Conservation (phyloP, 2,797 vertebrate genomes). For the Gymnodraco acuticeps region DNA sequence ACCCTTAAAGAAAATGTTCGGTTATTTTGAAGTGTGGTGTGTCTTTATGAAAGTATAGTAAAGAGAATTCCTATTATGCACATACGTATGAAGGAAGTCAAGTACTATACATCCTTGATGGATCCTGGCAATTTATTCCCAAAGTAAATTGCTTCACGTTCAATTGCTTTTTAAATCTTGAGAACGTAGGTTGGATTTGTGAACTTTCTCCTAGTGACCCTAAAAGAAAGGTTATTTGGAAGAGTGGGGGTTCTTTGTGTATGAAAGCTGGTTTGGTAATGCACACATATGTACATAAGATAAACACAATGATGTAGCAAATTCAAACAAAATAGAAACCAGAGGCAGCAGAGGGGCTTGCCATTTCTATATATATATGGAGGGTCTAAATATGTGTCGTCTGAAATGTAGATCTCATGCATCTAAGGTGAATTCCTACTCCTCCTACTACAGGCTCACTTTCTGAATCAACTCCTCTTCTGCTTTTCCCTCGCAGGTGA, state of each 20-base stretch:
- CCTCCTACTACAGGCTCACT: too few species aligned
- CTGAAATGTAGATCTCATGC: too few species aligned
- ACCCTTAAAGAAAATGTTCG: too few species aligned
- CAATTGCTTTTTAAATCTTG: constrained; percentile 20
- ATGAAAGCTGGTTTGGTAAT: neutral
- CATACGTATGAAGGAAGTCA: neutral
- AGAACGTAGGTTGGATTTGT: constrained; percentile 7
- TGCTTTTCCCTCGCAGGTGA: too few species aligned
- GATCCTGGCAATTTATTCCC: neutral
- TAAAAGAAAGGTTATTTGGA: neutral
- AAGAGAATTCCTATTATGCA: neutral
- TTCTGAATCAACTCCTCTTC: too few species aligned
- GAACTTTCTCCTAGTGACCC: too few species aligned
- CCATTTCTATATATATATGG: too few species aligned
- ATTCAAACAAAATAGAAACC: neutral
- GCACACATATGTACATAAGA: too few species aligned
- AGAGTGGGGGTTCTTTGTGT: neutral
- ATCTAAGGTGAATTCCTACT: too few species aligned
- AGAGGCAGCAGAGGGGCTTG: too few species aligned
- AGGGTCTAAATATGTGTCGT: too few species aligned
- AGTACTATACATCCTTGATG: neutral
- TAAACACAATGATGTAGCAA: neutral
- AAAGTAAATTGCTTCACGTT: constrained; percentile 3
- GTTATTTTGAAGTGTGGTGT: too few species aligned
- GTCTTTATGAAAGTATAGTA: neutral